Base-by-base conservation (phyloP, 2,113 vertebrate species). In the Cacatua alba region DNA sequence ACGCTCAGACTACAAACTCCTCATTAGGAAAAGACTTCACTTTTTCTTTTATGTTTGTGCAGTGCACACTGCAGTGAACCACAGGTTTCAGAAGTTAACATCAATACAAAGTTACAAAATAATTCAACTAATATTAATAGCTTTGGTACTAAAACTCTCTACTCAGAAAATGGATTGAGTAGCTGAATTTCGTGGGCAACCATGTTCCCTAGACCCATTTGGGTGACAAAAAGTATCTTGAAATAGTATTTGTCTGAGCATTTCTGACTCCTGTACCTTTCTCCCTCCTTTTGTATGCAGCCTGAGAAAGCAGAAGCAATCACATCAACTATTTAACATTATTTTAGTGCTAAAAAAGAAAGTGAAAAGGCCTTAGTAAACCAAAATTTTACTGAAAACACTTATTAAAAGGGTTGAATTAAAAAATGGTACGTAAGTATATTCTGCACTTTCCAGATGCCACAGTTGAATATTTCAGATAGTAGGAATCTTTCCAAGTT, bases 401-500 rank as follows among this genome's bases (percentile, higher is more conserved):
- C 13, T 44, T 67, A 59, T 46, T 85, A 41, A 59, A 82, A 70
- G 67, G 31, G 41, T 13, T 29, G 14, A 80, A 49, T 29, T 69
- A 29, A 72, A 81, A 87, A 87, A 37, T 8, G 3, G 29, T 33
- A 86, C 35, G 57, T 72, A 70, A 79, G 60, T 48, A 77, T 49
- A 53, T 31, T 57, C 63, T 60, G 25, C 8, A 3, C 17, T 75
- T 84, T 62, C 18, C 55, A 93, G 9, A 72, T 53, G 25, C 76
- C 51, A 60, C 51, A 11, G 74, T 39, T 52, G 79, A 53, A 78
- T 41, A 72, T 64, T 92, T 92, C 20, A 19, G 52, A 43, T 57
- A 46, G 16, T 28, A 85, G 70, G 80, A 88, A 53, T 55, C 65
- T 55, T 77, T 89, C 93, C 95, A 97, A 79, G 35, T 63, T 88